phyloP scores from a whole-genome alignment of 2,888 invertebrate species.

The Tribolium freemani region DNA sequence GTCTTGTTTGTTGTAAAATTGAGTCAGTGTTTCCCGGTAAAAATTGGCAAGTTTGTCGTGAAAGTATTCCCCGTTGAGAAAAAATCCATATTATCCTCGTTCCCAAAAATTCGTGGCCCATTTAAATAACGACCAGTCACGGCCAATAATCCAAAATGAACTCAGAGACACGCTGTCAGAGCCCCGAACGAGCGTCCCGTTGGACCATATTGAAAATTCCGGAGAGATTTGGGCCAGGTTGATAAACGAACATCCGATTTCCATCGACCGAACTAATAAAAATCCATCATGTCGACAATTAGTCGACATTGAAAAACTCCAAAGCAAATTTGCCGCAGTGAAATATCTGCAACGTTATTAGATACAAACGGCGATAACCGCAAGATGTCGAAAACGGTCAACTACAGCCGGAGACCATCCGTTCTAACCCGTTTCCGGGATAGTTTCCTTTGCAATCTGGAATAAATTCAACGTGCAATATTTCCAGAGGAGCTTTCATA shows the following conservation, averaged over 20 bases:
- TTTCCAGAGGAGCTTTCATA: conserved; percentile 9
- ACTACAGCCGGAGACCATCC: conserved; percentile 16
- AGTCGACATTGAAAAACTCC: neutral
- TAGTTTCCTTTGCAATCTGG: neutral
- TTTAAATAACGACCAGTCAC: conserved; percentile 27
- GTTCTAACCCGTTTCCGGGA: conserved; percentile 12
- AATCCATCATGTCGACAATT: neutral
- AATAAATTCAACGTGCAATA: conserved; percentile 19
- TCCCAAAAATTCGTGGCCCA: neutral
- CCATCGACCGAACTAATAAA: neutral
- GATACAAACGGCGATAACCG: conserved; percentile 41
- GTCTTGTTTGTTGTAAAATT: neutral
- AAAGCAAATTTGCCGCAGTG: conserved; percentile 40
- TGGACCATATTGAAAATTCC: conserved; percentile 26
- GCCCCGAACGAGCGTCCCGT: conserved; percentile 1
- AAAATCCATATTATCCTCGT: neutral
- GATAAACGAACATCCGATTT: neutral
- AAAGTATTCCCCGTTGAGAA: neutral
- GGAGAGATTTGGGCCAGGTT: neutral
- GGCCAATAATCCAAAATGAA: conserved; percentile 16
- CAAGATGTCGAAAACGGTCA: conserved; percentile 40
- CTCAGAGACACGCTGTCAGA: conserved; percentile 10
- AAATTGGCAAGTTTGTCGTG: neutral
- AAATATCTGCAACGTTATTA: conserved; percentile 46
- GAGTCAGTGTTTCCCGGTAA: neutral